These are phyloP conservation scores for Villa cingulata DNA, from an alignment of 2,888 invertebrate genomes.

Conservation along the genomic window DNA sequence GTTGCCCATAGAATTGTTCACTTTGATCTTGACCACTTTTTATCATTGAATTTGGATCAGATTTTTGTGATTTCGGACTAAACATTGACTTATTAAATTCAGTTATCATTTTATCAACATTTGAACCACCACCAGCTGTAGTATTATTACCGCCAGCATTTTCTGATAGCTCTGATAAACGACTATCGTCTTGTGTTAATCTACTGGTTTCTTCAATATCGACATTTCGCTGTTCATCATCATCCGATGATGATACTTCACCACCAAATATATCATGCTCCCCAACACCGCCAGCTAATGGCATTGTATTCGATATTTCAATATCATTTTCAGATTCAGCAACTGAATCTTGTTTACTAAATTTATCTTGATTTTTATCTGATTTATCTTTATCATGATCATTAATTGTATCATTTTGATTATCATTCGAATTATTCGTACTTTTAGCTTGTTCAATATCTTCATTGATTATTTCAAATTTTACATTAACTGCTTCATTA, in stretches of 20 bases:
- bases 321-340: conserved; percentile 25
- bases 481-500: conserved; percentile 79
- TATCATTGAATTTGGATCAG: not conserved
- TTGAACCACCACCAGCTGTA: conserved; percentile 10
- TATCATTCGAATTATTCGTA: conserved; percentile 19
- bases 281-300: conserved; percentile 36
- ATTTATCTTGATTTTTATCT: conserved; percentile 15
- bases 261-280: conserved; percentile 87
- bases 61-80: conserved; percentile 18
- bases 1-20: conserved; percentile 24
- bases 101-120: conserved; percentile 23
- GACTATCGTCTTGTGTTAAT: conserved; percentile 59
- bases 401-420: conserved; percentile 24
- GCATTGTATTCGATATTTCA: conserved; percentile 28
- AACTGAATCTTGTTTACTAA: conserved; percentile 21
- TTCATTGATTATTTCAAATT: conserved; percentile 81
- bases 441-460: conserved; percentile 51
- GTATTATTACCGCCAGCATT: conserved; percentile 32
- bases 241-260: conserved; percentile 76
- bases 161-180: conserved; percentile 55
- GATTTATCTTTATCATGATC: conserved; percentile 12
- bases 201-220: conserved; percentile 69
- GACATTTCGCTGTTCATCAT: conserved; percentile 55
- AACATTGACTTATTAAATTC: conserved; percentile 34
- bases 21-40: not conserved